These are phyloP conservation scores for Serripes groenlandicus DNA, from an alignment of 2,888 invertebrate genomes.

Conservation along the genomic window DNA sequence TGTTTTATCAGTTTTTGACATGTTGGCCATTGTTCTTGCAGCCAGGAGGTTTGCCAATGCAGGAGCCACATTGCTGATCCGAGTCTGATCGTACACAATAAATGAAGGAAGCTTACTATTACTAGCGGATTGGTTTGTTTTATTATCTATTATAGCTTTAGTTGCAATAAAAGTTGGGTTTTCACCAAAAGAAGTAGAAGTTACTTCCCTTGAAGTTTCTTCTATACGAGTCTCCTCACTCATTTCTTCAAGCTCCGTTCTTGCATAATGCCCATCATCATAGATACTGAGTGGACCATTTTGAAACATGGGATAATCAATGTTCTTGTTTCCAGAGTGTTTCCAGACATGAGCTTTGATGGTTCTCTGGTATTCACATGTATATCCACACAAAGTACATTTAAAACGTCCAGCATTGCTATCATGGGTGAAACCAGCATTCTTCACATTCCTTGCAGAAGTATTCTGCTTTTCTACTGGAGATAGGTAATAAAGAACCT, in stretches of 20 bases:
- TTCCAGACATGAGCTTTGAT: conserved; percentile 86
- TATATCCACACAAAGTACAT: conserved; percentile 85
- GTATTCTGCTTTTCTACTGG: conserved; percentile 68
- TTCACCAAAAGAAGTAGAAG: neutral
- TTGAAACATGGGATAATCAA: conserved; percentile 85
- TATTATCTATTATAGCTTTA: neutral
- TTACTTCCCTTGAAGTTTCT: neutral
- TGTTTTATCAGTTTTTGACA: conserved; percentile 59
- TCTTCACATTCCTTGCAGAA: conserved; percentile 43
- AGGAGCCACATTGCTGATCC: conserved; percentile 71
- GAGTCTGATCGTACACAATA: conserved; percentile 63
- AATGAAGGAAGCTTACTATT: conserved; percentile 44
- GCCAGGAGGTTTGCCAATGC: conserved; percentile 71
- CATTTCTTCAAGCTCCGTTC: conserved; percentile 23
- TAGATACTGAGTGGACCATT: conserved; percentile 85
- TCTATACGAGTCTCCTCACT: conserved; percentile 7
- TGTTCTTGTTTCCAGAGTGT: conserved; percentile 84
- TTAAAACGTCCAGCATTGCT: conserved; percentile 76
- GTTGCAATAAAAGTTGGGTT: neutral
- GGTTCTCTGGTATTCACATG: conserved; percentile 84
- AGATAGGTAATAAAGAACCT: conserved; percentile 56
- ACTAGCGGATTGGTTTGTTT: neutral
- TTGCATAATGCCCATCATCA: conserved; percentile 69
- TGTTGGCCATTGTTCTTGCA: conserved; percentile 65
- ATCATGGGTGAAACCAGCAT: conserved; percentile 76